Evolutionary conservation across 2,797 vertebrate genomes (phyloP).

Genomic region (Pipistrellus pipistrellus): DNA sequence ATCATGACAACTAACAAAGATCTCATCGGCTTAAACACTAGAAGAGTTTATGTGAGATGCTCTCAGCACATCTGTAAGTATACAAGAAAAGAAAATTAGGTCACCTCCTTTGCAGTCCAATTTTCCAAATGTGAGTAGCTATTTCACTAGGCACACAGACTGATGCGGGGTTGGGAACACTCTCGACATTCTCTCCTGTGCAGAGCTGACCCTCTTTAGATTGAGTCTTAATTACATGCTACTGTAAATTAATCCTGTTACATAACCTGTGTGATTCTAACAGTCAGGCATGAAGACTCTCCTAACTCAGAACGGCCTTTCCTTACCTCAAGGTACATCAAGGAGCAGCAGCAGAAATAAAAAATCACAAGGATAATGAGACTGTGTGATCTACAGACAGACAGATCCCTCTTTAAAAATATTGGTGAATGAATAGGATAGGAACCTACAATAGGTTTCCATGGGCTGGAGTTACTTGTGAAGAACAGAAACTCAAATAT

Average conservation of each 20-base stretch:
- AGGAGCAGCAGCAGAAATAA: not conserved
- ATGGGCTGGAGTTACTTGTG: not conserved
- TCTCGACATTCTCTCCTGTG: not conserved
- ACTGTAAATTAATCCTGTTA: constrained; percentile 55
- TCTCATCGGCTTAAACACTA: not conserved
- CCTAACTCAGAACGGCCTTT: constrained; percentile 19
- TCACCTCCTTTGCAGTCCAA: constrained; percentile 52
- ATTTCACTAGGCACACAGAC: not conserved
- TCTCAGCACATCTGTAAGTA: constrained; percentile 1
- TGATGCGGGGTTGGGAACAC: not conserved
- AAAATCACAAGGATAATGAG: not conserved
- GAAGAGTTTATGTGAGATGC: constrained; percentile 12
- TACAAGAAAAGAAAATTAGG: constrained; percentile 72
- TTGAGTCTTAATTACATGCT: constrained; percentile 59
- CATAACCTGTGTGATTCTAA: constrained; percentile 51
- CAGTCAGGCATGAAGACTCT: not conserved
- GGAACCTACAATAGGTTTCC: constrained; percentile 14
- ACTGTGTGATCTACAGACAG: not conserved
- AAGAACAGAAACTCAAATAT: constrained; percentile 41
- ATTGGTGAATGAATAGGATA: not conserved
- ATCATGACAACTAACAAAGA: constrained; percentile 61
- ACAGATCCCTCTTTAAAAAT: constrained; percentile 33
- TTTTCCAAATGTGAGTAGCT: constrained; percentile 35
- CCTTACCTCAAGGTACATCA: constrained; percentile 33
- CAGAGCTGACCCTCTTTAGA: constrained; percentile 20